phyloP scores from a whole-genome alignment of 2,888 invertebrate genomes.

The Operophtera brumata region DNA sequence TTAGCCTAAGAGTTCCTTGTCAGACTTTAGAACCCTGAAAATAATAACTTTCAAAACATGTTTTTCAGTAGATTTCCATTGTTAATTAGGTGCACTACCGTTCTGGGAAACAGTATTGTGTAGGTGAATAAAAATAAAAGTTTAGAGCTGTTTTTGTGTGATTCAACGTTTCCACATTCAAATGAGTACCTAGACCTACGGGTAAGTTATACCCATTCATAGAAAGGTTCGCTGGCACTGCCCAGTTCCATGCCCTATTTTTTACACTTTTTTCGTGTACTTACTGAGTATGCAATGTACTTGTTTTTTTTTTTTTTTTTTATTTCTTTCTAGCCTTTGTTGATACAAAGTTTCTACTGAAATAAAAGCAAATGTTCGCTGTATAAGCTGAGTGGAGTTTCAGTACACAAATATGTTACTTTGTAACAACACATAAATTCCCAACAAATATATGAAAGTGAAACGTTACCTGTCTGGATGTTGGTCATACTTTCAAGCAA shows the following conservation, averaged over 20 bases:
- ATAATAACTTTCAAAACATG: background rate
- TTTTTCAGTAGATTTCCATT: background rate
- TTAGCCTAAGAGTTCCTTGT: no score
- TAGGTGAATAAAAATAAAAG: background rate
- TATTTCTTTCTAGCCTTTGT: background rate
- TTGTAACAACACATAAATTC: background rate
- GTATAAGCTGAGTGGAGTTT: background rate
- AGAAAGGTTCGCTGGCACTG: conserved; percentile 1
- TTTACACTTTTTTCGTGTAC: no score
- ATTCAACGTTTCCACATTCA: background rate
- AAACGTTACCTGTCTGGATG: no score
- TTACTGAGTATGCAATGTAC: no score
- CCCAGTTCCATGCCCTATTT: background rate
- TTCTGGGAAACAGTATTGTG: background rate
- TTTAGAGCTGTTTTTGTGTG: background rate
- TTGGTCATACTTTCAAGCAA: no score
- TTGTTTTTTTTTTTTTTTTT: no score
- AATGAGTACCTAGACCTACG: conserved; percentile 1
- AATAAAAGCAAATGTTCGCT: background rate
- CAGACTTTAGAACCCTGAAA: no score
- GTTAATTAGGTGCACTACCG: background rate
- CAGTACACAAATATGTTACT: background rate
- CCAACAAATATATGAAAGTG: no score
- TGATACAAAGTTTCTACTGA: background rate
- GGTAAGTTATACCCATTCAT: background rate